Percentiles rank a stretch among this genome's conserved stretches.
Evolutionary conservation across 2,113 vertebrate species (phyloP).

Genomic region (Cervus canadensis): DNA sequence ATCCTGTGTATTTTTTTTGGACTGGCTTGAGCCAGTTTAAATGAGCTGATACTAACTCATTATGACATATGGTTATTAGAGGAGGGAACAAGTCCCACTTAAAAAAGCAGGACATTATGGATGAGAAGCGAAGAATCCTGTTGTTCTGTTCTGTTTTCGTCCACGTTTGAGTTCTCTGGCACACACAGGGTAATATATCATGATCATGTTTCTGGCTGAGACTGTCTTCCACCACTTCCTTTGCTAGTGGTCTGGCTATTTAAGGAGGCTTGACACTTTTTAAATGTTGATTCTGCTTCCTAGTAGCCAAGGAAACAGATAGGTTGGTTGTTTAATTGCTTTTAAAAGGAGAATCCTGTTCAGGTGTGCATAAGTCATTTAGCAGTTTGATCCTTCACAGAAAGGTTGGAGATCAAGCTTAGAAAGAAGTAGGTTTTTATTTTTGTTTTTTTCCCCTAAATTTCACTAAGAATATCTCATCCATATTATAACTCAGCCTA

Average conservation of each 20-base stretch:
- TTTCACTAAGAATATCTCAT: neutral
- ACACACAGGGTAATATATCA: neutral
- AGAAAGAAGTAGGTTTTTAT: neutral
- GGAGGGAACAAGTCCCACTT: neutral
- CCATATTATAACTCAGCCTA: neutral
- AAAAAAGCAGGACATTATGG: neutral
- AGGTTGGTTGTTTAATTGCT: neutral
- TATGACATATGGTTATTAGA: neutral
- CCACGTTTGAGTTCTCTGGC: neutral
- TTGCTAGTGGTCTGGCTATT: neutral
- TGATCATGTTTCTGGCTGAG: neutral
- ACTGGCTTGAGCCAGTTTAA: constrained; percentile 42
- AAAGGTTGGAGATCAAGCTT: neutral
- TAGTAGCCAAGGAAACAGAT: neutral
- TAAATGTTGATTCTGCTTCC: neutral
- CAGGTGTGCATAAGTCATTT: neutral
- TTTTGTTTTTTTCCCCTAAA: neutral
- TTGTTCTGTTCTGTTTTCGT: neutral
- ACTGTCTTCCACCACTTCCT: neutral
- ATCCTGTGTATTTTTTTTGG: constrained; percentile 46
- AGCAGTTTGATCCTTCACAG: neutral
- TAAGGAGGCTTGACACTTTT: constrained; percentile 14
- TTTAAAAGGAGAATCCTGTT: neutral
- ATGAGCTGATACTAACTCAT: constrained; percentile 43
- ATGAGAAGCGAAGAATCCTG: neutral